These are phyloP conservation scores for Callyntrura guangdongensis DNA, from an alignment of 2,888 invertebrate species.

Conservation along the genomic window DNA sequence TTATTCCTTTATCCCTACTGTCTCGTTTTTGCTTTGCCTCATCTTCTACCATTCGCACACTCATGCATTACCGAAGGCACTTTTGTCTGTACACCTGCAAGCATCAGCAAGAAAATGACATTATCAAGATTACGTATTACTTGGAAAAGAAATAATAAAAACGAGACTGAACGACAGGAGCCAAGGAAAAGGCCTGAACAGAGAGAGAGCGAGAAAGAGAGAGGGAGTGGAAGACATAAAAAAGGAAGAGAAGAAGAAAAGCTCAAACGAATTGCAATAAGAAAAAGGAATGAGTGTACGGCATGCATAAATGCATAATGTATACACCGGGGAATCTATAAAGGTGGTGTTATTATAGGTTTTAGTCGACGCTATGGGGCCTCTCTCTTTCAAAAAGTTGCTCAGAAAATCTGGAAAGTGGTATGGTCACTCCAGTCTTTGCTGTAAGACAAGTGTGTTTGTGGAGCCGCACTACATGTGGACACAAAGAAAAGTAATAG, in stretches of 20 bases:
- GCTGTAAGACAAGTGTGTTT: no score
- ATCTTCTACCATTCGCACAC: background rate
- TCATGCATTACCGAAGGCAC: conserved; percentile 25
- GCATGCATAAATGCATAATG: background rate
- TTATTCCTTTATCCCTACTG: background rate
- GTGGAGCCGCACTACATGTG: background rate
- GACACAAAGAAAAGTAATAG: background rate
- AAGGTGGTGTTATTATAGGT: background rate
- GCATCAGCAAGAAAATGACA: conserved; percentile 73
- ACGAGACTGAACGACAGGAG: conserved; percentile 32
- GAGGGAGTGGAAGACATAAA: background rate
- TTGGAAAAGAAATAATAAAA: conserved; percentile 23
- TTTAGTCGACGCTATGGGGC: background rate
- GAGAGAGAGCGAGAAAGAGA: background rate
- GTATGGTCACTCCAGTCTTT: background rate
- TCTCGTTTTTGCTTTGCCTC: background rate
- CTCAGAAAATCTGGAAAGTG: background rate
- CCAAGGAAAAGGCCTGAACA: background rate
- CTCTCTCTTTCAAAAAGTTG: background rate
- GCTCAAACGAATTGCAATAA: conserved; percentile 15
- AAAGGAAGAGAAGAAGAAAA: conserved; percentile 1
- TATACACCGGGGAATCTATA: background rate
- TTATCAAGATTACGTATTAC: conserved; percentile 70
- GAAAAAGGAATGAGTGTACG: conserved; percentile 10
- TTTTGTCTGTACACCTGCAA: conserved; percentile 57